A percentile compares a stretch with the other conserved stretches of the same genome.
phyloP scores from a whole-genome alignment of 2,797 vertebrate genomes.

The Mycteria americana region DNA sequence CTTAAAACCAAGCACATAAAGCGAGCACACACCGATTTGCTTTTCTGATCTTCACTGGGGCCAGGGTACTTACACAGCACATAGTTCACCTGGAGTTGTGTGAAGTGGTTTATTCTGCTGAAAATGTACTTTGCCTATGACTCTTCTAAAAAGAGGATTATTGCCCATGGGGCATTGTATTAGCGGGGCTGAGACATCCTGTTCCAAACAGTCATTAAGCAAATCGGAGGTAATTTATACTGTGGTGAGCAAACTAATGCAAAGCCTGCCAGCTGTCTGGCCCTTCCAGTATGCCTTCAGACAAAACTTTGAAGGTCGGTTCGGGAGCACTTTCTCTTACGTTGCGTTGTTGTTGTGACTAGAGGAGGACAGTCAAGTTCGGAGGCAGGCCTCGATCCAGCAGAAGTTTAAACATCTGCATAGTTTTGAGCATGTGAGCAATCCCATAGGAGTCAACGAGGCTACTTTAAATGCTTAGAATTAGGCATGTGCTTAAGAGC shows the following conservation, averaged over 20 bases:
- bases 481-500: conserved; percentile 50
- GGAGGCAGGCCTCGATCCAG: not conserved
- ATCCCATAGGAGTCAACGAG: conserved; percentile 7
- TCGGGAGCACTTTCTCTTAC: not conserved
- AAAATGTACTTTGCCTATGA: conserved; percentile 51
- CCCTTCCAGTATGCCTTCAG: conserved; percentile 61
- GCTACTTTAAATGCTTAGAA: conserved; percentile 40
- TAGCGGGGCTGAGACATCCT: conserved; percentile 56
- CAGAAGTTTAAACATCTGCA: conserved; percentile 30
- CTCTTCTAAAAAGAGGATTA: conserved; percentile 51
- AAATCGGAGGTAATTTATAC: conserved; percentile 71
- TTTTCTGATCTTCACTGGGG: not conserved
- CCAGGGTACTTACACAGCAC: conserved; percentile 19
- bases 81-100: conserved; percentile 23
- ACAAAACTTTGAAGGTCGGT: conserved; percentile 49
- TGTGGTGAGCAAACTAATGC: conserved; percentile 67
- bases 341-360: conserved; percentile 7
- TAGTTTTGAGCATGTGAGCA: conserved; percentile 23
- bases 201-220: conserved; percentile 69
- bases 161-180: conserved; percentile 61
- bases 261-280: conserved; percentile 71
- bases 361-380: not conserved
- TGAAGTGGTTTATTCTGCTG: conserved; percentile 65
- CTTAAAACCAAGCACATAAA: not conserved
- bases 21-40: not conserved